phyloP scores from a whole-genome alignment of 1,140 invertebrate genomes.

The Calephelis virginiensis region DNA sequence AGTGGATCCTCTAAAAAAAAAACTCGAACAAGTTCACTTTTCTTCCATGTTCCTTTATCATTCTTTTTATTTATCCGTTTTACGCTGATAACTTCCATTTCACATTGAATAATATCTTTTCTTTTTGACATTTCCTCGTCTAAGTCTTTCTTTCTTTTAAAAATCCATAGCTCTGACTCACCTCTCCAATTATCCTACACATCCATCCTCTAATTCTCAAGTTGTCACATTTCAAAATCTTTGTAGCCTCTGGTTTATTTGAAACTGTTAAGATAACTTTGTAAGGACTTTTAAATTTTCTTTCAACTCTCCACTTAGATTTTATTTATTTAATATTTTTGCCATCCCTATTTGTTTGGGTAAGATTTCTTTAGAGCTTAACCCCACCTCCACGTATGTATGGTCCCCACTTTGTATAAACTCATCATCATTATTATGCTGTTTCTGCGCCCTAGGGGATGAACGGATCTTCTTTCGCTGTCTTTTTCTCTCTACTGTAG shows the following conservation, averaged over 20 bases:
- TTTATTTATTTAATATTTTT: constrained; percentile 23
- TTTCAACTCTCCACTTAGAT: constrained; percentile 22
- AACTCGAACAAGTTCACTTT: constrained; percentile 22
- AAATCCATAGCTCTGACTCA: constrained; percentile 22
- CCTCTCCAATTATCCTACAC: too few relatives aligned
- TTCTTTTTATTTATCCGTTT: constrained; percentile 20
- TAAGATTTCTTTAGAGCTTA: constrained; percentile 20
- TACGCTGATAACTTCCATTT: constrained; percentile 3
- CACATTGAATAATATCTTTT: constrained; percentile 20
- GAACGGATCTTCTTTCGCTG: not conserved
- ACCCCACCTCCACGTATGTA: not conserved
- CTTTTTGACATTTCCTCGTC: constrained; percentile 21
- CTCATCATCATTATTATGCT: too few relatives aligned
- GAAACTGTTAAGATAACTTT: constrained; percentile 22
- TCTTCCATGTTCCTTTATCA: constrained; percentile 19
- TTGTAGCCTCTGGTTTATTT: not conserved
- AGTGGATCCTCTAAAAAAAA: not conserved
- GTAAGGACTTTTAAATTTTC: constrained; percentile 30
- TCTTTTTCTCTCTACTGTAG: not conserved
- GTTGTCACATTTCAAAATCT: constrained; percentile 15
- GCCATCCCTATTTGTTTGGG: constrained; percentile 34
- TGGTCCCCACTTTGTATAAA: not conserved
- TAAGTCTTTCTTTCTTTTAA: constrained; percentile 25
- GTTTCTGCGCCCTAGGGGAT: too few relatives aligned
- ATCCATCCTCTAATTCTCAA: constrained; percentile 27